Conservation (phyloP, 2,113 vertebrate species). For the Mirza zaza region DNA sequence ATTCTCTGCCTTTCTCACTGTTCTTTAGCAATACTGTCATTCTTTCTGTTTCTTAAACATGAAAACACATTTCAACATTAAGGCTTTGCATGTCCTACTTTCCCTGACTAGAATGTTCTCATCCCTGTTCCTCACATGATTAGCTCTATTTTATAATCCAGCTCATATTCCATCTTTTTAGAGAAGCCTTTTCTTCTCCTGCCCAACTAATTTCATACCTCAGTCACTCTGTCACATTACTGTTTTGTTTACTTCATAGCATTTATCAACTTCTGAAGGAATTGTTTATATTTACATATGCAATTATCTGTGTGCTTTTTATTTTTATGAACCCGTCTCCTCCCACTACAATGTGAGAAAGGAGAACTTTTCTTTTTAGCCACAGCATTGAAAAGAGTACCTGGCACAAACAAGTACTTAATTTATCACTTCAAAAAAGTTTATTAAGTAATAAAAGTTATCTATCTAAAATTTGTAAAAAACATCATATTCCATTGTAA, state of each 20-base stretch:
- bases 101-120: neutral
- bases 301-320: neutral
- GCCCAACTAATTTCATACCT: neutral
- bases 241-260: neutral
- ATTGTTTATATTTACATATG: neutral
- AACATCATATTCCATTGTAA: neutral
- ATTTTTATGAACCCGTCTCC: neutral
- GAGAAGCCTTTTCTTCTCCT: neutral
- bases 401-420: neutral
- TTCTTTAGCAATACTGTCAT: neutral
- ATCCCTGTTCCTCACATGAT: neutral
- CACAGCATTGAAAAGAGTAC: neutral
- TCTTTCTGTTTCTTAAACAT: neutral
- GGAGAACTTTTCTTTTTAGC: neutral
- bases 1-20: neutral
- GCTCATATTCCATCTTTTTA: neutral
- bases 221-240: neutral
- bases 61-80: neutral
- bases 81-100: neutral
- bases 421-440: neutral
- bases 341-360: neutral
- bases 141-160: neutral
- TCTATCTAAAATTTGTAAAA: neutral
- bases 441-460: neutral
- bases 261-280: neutral